Evolutionary conservation across 2,888 invertebrate genomes (phyloP).

Genomic region (Aelia acuminata): DNA sequence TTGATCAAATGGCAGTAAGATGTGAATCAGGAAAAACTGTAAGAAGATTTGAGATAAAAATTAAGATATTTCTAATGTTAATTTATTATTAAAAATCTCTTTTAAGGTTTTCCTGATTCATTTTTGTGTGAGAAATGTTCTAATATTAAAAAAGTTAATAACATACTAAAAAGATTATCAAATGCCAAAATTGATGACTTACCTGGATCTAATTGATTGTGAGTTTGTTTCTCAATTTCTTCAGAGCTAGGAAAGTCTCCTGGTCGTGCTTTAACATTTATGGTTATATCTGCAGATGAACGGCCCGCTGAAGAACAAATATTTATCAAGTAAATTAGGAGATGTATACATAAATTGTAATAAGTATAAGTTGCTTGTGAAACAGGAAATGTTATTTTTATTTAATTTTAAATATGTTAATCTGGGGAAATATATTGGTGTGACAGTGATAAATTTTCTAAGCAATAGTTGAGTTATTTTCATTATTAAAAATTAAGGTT

Average conservation of each 20-base stretch:
- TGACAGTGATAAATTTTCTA: too few species aligned
- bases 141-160: too few species aligned
- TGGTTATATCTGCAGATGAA: constrained; percentile 83
- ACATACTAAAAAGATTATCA: too few species aligned
- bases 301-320: constrained; percentile 74
- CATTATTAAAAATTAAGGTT: neutral
- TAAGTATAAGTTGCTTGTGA: neutral
- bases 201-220: constrained; percentile 70
- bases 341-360: neutral
- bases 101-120: neutral
- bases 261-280: constrained; percentile 85
- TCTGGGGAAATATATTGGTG: neutral
- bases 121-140: neutral
- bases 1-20: neutral
- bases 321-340: neutral
- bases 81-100: neutral
- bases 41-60: neutral
- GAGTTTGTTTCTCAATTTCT: constrained; percentile 76
- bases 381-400: neutral
- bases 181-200: neutral
- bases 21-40: neutral
- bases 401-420: neutral
- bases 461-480: neutral
- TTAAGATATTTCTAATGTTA: neutral
- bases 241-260: constrained; percentile 86